Percentiles rank a stretch among this genome's conserved stretches.
Evolutionary conservation across 35 echinoderm and acorn worm genomes (phyloP).

Genomic region (Apostichopus parvimensis): DNA sequence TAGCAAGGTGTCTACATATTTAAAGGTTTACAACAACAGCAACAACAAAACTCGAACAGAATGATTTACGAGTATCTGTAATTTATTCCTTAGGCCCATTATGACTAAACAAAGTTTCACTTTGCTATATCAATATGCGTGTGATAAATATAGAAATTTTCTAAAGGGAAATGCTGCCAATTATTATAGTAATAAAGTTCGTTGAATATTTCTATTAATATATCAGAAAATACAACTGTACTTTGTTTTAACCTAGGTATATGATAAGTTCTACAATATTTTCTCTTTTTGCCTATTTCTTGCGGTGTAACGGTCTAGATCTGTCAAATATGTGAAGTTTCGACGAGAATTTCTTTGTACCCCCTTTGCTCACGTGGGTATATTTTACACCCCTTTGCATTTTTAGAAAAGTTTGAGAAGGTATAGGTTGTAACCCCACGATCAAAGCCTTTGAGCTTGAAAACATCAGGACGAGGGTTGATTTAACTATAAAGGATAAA

Average conservation of each 20-base stretch:
- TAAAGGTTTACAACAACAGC: no score
- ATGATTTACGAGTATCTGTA: no score
- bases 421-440: neutral
- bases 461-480: neutral
- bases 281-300: slow-evolving; percentile 12
- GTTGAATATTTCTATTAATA: neutral
- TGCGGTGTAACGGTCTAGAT: slow-evolving; percentile 27
- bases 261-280: neutral
- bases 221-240: neutral
- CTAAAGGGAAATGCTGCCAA: no score
- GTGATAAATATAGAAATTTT: no score
- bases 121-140: no score
- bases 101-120: no score
- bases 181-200: neutral
- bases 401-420: neutral
- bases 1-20: no score
- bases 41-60: no score
- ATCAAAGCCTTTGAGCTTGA: neutral
- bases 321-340: neutral
- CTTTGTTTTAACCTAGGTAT: neutral
- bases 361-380: neutral
- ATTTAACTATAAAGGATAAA: neutral
- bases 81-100: no score
- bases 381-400: neutral
- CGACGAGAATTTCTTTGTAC: neutral